phyloP scores from a whole-genome alignment of 2,797 vertebrate genomes.

The Lophura swinhoii region DNA sequence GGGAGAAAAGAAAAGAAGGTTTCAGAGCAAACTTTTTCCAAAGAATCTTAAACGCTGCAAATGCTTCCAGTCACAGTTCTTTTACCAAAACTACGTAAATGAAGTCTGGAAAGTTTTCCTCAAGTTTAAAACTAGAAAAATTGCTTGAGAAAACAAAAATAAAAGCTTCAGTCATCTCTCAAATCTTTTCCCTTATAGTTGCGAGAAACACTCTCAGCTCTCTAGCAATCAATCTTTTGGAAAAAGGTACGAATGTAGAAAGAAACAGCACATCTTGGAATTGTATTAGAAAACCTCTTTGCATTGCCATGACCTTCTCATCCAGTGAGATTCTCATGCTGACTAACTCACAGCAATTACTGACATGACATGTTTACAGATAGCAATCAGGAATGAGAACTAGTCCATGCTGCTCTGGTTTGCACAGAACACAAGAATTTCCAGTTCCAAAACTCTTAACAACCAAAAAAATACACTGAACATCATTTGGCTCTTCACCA shows the following conservation, averaged over 20 bases:
- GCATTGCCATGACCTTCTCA: neutral
- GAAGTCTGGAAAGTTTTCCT: neutral
- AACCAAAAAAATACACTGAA: neutral
- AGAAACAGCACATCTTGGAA: neutral
- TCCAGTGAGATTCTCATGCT: fast-evolving
- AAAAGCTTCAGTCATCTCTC: neutral
- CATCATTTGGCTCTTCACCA: neutral
- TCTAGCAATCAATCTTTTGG: neutral
- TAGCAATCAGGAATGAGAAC: neutral
- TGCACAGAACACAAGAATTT: neutral
- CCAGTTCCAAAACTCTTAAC: neutral
- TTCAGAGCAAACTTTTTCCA: neutral
- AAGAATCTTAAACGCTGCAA: neutral
- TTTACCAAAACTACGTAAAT: neutral
- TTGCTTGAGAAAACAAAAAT: neutral
- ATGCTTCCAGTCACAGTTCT: neutral
- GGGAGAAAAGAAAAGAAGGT: conserved; percentile 6
- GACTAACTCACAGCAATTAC: neutral
- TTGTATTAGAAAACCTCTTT: neutral
- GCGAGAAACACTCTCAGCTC: neutral
- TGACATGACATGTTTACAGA: neutral
- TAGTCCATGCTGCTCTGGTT: neutral
- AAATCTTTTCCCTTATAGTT: neutral
- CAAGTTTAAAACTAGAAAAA: neutral
- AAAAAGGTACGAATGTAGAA: neutral